These are phyloP conservation scores for Pecten maximus DNA, from an alignment of 2,888 invertebrate genomes.

Conservation along the genomic window DNA sequence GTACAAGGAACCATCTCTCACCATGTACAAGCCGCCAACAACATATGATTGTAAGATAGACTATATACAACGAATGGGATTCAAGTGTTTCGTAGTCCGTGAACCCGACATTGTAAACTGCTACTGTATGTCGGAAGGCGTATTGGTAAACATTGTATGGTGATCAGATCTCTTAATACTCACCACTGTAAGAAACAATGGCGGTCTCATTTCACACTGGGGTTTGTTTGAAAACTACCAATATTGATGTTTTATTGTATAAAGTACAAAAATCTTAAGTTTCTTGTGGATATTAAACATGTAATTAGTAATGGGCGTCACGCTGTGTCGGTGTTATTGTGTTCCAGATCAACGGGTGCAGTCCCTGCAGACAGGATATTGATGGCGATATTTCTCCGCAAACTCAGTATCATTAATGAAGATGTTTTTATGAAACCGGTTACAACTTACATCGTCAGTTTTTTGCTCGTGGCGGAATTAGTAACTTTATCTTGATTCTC, in stretches of 20 bases:
- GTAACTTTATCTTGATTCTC: too few species aligned
- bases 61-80: background rate
- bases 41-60: background rate
- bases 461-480: too few species aligned
- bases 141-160: background rate
- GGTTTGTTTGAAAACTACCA: background rate
- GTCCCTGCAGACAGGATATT: background rate
- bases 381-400: too few species aligned
- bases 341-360: background rate
- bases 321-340: background rate
- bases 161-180: background rate
- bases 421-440: too few species aligned
- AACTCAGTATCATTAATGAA: too few species aligned
- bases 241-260: background rate
- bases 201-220: background rate
- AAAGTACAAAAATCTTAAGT: background rate
- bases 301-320: background rate
- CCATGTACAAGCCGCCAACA: background rate
- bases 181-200: background rate
- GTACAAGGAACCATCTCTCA: background rate
- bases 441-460: too few species aligned
- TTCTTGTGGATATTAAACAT: background rate
- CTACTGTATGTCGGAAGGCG: background rate
- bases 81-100: background rate
- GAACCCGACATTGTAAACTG: background rate